These are phyloP conservation scores for Sternotherus odoratus DNA, from an alignment of 2,797 vertebrate species.

Conservation along the genomic window DNA sequence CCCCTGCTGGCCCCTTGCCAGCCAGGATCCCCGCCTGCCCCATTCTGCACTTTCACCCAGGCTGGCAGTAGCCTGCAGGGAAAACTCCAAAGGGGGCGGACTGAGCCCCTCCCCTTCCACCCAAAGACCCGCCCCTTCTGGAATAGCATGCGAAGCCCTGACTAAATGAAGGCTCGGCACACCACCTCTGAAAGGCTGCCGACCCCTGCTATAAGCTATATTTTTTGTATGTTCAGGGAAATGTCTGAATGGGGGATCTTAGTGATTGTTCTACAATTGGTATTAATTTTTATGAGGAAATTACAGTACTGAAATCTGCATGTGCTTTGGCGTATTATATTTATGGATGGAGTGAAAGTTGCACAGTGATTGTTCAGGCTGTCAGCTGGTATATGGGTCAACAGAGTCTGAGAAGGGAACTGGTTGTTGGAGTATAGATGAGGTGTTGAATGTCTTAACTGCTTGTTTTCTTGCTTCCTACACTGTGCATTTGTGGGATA, in stretches of 20 bases:
- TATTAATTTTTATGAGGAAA: conserved; percentile 28
- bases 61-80: too few species aligned
- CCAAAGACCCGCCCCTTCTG: too few species aligned
- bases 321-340: background rate
- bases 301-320: background rate
- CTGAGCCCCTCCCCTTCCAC: too few species aligned
- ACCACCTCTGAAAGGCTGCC: too few species aligned
- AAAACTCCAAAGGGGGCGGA: too few species aligned
- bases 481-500: background rate
- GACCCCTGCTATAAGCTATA: background rate
- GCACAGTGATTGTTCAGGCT: background rate
- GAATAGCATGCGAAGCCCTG: too few species aligned
- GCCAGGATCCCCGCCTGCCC: too few species aligned
- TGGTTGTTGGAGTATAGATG: background rate
- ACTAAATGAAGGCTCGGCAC: too few species aligned
- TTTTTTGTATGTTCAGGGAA: conserved; percentile 14
- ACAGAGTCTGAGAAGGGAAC: background rate
- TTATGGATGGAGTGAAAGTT: background rate
- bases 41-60: too few species aligned
- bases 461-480: background rate
- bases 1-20: too few species aligned
- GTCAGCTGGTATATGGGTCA: background rate
- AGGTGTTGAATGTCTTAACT: background rate
- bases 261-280: background rate
- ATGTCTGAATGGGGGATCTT: background rate